Base-by-base conservation (phyloP, 2,113 vertebrate species). In the Cololabis saira region DNA sequence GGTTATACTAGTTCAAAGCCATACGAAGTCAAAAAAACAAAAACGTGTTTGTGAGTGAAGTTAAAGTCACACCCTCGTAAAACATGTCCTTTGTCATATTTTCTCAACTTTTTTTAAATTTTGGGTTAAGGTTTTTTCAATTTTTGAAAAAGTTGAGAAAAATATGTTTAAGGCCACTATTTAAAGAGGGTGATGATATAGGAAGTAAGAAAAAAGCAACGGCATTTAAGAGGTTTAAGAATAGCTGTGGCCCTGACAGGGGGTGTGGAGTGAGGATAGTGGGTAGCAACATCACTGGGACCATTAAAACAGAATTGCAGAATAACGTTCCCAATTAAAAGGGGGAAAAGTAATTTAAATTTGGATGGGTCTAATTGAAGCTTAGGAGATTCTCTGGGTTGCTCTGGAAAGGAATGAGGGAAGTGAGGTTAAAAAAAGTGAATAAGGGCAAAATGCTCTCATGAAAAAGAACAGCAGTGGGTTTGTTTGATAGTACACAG, bases 321-420 rank as follows among this genome's bases (percentile, higher is more conserved):
- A 61, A 75, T 48, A 68, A 49, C 74, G 65, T 76, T 80, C 10
- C 10, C 6, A 37, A 37, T 47, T 68, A 66, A 69, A 24, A 14
- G 30, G 65, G 33, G 47, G 55, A 41, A 17, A 65, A 52, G 52
- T 69, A 43, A 57, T 70, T 67, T 55, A 52, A 71, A 74, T 71
- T 61, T 56, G 37, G 42, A 80, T 61, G 21, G 11, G n/a, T 56
- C 43, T 79, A 63, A 83, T 61, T 74, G 69, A 44, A 69, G 52
- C 65, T 72, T 56, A 41, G 62, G 54, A 71, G 59, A 76, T 69
- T 76, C 33, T 62, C 70, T 17, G 22, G 22, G 9, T 18, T 64
- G 17, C 59, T 74, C 18, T 19, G 44, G 40, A 65, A 64, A 56
- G 4, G n/a, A 77, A 67, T 24, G 47, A 75, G 48, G 0, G 40